Conservation (phyloP, 2,888 invertebrate genomes). For the Ochlodes sylvanus region DNA sequence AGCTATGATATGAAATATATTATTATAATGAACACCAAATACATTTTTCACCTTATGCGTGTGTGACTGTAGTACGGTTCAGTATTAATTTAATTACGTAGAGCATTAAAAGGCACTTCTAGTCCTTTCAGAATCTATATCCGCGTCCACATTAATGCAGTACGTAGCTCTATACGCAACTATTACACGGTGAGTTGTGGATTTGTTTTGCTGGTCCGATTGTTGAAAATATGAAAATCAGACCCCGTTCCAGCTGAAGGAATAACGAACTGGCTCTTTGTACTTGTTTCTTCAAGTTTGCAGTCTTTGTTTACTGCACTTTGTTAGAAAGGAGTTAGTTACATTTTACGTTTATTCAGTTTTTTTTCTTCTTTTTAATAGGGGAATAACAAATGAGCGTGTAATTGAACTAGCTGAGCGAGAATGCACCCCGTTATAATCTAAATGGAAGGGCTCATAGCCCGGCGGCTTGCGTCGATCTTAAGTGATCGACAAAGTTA, state of each 20-base stretch:
- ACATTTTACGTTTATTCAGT: neutral
- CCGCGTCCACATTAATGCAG: slow-evolving; percentile 70
- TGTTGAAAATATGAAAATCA: slow-evolving; percentile 78
- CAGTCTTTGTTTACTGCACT: neutral
- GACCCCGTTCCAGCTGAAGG: slow-evolving; percentile 61
- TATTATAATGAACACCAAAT: too few species aligned
- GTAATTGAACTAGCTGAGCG: too few species aligned
- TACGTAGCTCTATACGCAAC: slow-evolving; percentile 68
- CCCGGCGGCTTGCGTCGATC: too few species aligned
- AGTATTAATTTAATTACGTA: too few species aligned
- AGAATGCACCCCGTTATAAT: too few species aligned
- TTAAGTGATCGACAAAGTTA: too few species aligned
- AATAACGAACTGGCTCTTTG: slow-evolving; percentile 60
- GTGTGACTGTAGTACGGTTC: too few species aligned
- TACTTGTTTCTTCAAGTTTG: slow-evolving; percentile 47
- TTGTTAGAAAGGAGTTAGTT: neutral
- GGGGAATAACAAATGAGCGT: neutral
- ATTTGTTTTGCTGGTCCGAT: slow-evolving; percentile 80
- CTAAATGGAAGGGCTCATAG: too few species aligned
- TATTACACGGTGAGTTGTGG: slow-evolving; percentile 79
- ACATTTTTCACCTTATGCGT: too few species aligned
- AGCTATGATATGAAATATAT: too few species aligned
- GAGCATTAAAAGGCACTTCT: neutral
- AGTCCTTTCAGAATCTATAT: slow-evolving; percentile 6
- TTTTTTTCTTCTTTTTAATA: neutral